A percentile compares a stretch with the other conserved stretches of the same genome.
phyloP scores from a whole-genome alignment of 1,140 invertebrate species.

The Achatina immaculata region DNA sequence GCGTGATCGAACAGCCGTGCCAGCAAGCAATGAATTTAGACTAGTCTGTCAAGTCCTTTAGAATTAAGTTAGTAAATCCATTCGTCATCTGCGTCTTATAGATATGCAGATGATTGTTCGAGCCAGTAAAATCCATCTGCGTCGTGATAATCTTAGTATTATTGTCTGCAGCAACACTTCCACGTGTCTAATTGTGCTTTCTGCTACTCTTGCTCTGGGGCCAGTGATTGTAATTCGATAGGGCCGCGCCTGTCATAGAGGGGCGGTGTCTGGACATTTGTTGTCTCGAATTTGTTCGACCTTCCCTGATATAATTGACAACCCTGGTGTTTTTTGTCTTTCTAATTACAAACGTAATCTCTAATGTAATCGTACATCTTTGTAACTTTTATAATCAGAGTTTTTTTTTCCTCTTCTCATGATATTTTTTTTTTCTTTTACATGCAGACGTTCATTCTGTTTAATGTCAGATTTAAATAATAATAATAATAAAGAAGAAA shows the following conservation, averaged over 20 bases:
- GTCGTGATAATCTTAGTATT: not conserved
- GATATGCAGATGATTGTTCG: not conserved
- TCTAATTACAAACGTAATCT: not conserved
- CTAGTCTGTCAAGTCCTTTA: too few relatives aligned
- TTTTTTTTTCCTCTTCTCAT: too few relatives aligned
- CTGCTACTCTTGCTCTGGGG: not conserved
- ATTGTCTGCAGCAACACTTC: not conserved
- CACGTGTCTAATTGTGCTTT: not conserved
- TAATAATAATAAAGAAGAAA: too few relatives aligned
- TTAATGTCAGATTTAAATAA: too few relatives aligned
- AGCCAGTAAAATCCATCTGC: not conserved
- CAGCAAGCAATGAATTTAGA: too few relatives aligned
- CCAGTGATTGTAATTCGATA: not conserved
- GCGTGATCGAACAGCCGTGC: too few relatives aligned
- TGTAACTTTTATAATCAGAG: not conserved
- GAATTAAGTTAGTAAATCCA: not conserved
- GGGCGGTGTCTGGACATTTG: not conserved
- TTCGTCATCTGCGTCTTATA: not conserved
- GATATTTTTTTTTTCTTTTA: too few relatives aligned
- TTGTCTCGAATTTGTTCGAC: not conserved
- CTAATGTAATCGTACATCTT: not conserved
- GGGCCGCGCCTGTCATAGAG: not conserved
- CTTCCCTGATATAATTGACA: not conserved
- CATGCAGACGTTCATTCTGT: too few relatives aligned
- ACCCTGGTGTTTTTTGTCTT: not conserved